Conservation (phyloP, 2,113 vertebrate species). For the Sinocyclocheilus maitianheensis region DNA sequence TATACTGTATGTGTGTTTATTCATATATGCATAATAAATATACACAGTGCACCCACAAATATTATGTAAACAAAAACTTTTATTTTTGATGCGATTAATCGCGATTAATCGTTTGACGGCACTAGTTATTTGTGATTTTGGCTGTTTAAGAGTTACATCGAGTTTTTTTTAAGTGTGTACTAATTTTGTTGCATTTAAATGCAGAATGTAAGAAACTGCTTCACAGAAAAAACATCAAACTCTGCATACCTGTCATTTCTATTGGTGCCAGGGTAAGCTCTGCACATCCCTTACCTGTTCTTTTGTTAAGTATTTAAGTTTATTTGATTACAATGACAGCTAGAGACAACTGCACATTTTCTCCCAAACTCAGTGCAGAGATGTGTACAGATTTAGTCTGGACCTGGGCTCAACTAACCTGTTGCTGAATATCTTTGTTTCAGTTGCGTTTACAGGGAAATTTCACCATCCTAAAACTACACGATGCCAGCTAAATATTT, state of each 20-base stretch:
- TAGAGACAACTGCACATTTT: background rate
- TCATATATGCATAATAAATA: no score
- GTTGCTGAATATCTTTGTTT: background rate
- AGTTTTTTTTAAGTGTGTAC: background rate
- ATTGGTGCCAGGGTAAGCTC: no score
- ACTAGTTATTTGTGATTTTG: background rate
- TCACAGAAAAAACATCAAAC: background rate
- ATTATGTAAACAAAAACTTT: no score
- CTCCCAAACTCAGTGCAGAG: background rate
- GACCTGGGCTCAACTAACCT: background rate
- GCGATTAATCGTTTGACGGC: no score
- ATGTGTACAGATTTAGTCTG: background rate
- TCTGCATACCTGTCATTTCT: background rate
- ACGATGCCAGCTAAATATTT: background rate
- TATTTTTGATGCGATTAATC: no score
- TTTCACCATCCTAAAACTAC: slow-evolving; percentile 6
- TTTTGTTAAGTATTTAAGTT: background rate
- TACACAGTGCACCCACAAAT: no score
- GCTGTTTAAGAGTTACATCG: background rate
- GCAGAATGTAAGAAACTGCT: background rate
- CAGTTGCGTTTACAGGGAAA: background rate
- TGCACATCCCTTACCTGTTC: background rate
- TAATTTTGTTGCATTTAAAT: background rate
- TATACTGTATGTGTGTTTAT: no score
- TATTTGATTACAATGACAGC: background rate